phyloP scores from a whole-genome alignment of 2,113 vertebrate species.

The Sceloporus tristichus region DNA sequence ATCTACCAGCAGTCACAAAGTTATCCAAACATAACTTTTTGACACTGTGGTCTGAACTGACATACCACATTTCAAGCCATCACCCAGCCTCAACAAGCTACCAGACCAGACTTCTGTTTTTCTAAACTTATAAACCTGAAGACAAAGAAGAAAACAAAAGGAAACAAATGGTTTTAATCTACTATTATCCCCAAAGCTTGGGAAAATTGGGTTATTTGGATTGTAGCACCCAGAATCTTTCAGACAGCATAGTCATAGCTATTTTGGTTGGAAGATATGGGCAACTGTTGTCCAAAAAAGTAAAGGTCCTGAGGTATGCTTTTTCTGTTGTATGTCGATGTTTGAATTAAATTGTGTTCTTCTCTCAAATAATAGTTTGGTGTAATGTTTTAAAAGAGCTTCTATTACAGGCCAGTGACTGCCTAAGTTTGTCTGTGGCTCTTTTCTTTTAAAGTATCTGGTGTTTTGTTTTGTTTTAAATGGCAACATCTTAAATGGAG shows the following conservation, averaged over 20 bases:
- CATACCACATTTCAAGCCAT: background rate
- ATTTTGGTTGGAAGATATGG: no score
- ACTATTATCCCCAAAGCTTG: no score
- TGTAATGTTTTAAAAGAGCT: background rate
- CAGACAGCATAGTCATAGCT: no score
- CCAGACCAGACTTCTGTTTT: background rate
- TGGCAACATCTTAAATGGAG: background rate
- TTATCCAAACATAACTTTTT: no score
- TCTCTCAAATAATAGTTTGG: background rate
- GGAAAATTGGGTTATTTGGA: no score
- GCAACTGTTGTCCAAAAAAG: no score
- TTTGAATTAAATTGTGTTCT: background rate
- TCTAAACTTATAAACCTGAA: background rate
- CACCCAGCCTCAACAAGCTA: background rate
- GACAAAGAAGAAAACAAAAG: background rate
- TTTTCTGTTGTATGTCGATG: background rate
- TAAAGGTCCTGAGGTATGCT: background rate
- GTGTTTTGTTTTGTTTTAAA: background rate
- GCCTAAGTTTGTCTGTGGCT: background rate
- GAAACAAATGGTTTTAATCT: background rate
- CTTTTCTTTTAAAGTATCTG: background rate
- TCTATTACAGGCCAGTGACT: background rate
- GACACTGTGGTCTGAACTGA: background rate
- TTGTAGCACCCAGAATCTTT: no score
- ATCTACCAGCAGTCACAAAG: no score